Evolutionary conservation across 2,113 vertebrate genomes (phyloP).

Genomic region (Progne subis): DNA sequence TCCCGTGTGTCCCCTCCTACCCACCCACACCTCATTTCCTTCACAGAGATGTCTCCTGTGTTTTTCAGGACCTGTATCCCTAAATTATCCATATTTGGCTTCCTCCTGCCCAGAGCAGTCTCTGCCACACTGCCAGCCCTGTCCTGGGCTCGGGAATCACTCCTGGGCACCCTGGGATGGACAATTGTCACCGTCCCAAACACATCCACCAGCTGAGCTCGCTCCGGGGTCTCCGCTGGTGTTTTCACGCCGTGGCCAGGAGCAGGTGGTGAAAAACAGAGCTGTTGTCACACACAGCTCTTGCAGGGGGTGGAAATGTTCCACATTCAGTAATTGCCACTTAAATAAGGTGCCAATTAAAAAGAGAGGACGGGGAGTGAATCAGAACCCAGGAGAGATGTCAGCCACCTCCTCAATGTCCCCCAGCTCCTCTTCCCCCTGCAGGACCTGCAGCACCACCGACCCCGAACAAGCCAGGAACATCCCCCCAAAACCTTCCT

Average conservation of each 20-base stretch:
- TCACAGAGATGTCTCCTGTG: neutral
- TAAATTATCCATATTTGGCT: accelerated
- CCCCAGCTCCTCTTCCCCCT: neutral
- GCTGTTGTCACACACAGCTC: neutral
- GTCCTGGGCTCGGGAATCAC: neutral
- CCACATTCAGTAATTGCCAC: neutral
- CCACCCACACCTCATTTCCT: neutral
- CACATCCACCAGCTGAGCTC: neutral
- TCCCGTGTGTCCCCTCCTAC: neutral
- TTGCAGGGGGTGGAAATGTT: neutral
- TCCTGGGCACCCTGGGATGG: neutral
- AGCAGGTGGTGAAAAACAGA: neutral
- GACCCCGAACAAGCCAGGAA: neutral
- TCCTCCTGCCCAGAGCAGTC: neutral
- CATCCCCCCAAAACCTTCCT: neutral
- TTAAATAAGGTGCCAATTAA: neutral
- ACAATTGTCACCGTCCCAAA: neutral
- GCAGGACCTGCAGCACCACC: neutral
- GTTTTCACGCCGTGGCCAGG: neutral
- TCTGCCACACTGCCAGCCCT: neutral
- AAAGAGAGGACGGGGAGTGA: neutral
- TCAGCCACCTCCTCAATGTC: neutral
- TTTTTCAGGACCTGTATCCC: neutral
- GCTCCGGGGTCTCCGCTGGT: neutral
- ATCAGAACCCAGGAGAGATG: neutral